These are phyloP conservation scores for Hydroisotoma schaefferi DNA, from an alignment of 2,888 invertebrate species.

Conservation along the genomic window DNA sequence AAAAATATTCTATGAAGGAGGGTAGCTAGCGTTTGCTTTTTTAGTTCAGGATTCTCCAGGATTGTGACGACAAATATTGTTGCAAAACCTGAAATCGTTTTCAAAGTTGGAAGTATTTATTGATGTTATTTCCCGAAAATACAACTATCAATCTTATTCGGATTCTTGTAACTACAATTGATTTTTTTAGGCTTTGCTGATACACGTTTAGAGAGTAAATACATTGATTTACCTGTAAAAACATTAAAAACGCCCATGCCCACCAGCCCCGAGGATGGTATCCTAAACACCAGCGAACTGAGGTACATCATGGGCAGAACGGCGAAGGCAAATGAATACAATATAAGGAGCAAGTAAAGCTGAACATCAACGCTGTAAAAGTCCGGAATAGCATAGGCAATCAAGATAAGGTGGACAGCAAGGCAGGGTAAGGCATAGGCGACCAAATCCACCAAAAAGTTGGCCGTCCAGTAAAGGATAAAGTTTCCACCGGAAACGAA, in stretches of 20 bases:
- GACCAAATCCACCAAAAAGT: slow-evolving; percentile 65
- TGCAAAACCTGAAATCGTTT: slow-evolving; percentile 67
- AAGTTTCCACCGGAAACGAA: slow-evolving; percentile 68
- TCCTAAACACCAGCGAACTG: slow-evolving; percentile 19
- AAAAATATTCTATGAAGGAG: slow-evolving; percentile 65
- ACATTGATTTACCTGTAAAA: slow-evolving; percentile 19
- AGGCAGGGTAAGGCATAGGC: slow-evolving; percentile 61
- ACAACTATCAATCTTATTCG: too few relatives aligned
- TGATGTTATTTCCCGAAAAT: too few relatives aligned
- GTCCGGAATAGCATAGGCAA: slow-evolving; percentile 34
- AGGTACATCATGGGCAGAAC: slow-evolving; percentile 28
- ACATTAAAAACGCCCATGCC: slow-evolving; percentile 28
- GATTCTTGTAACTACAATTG: too few relatives aligned
- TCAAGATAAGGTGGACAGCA: slow-evolving; percentile 60
- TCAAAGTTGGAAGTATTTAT: too few relatives aligned
- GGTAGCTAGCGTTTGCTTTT: slow-evolving; percentile 60
- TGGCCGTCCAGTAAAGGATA: slow-evolving; percentile 65
- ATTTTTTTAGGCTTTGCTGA: too few relatives aligned
- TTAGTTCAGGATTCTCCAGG: slow-evolving; percentile 61
- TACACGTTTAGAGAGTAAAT: too few relatives aligned
- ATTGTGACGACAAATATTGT: slow-evolving; percentile 68
- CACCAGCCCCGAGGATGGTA: slow-evolving; percentile 28
- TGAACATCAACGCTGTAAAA: slow-evolving; percentile 35
- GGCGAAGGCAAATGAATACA: slow-evolving; percentile 55
- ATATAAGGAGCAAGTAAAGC: slow-evolving; percentile 52